Base-by-base conservation (phyloP, 2,888 invertebrate species). In the Branchipolynoe longqiensis region DNA sequence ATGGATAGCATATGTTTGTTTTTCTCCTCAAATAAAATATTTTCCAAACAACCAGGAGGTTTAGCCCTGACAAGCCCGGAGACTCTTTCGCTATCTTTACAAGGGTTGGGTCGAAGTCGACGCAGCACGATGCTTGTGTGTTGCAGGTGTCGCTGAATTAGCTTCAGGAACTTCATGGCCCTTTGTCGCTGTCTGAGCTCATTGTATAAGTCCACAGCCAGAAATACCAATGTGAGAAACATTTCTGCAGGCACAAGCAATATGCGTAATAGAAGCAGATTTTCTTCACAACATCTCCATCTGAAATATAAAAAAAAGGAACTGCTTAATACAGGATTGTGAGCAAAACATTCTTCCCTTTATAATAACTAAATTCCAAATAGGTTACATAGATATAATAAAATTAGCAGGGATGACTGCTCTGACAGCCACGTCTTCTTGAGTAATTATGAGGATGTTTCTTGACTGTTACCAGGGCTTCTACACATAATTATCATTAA, bases 1-100 rank as follows among this genome's bases (percentile, higher is more conserved):
- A 84, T n/a, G 18, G 48, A 59, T 8, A 84, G 48, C 14, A 84
- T 48, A 12, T 84, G 84, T 69, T 84, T 84, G 6, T 48, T 31
- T 48, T 41, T 84, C 12, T 69, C 64, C 14, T 48, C 48, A 40
- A 48, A 69, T n/a, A 84, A 36, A 3, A 84, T 33, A 48, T 73
- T 69, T 69, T 84, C 84, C 8, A 36, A 31, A 41, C 84, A 48
- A 12, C 48, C 64, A 38, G 40, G 40, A 4, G 59, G 28, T 40
- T 59, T 33, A 8, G 36, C 3, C 40, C 38, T 1, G 36, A 83
- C 59, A 0, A 83, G 62, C 8, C 38, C n/a, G 1, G 83, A 83
- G 36, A 59, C 25, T 1, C 3, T 8, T 1, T 40, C 28, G 0
- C 48, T 73, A 25, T 38, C 22, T 6, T 1, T 8, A 28, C 31